Base-by-base conservation (phyloP, 2,888 invertebrate species). In the Hypselothyrea guttata region DNA sequence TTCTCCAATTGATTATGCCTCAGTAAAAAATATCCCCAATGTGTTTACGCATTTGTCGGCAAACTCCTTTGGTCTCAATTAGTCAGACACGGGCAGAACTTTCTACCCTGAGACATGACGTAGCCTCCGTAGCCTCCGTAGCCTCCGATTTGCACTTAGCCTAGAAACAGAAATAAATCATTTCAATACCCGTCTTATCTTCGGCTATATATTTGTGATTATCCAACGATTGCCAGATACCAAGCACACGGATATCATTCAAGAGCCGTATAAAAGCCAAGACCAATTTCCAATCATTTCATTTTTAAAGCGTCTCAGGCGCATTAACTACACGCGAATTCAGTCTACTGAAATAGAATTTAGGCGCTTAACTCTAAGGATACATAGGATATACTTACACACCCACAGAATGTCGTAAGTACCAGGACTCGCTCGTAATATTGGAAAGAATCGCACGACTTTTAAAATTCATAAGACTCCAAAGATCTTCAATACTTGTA, bases 331-430 rank as follows among this genome's bases (percentile, higher is more conserved):
- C 5, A 28, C 13, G 31, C n/a, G n/a, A n/a, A n/a, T n/a, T n/a
- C n/a, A n/a, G n/a, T n/a, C n/a, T n/a, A n/a, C n/a, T n/a, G n/a
- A 13, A 8, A 48, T 9, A 18, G 51, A 54, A 28, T 57, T 60
- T 55, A 52, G 53, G 38, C 16, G 27, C 11, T 47, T 34, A 47
- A 27, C 33, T 40, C 9, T 57, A 71, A 75, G 63, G 60, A 67
- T 57, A 47, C 12, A 31, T 11, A 34, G 30, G 54, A 42, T 4
- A 15, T 4, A 42, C 15, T 9, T 7, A 22, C 7, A 49, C 16
- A 38, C 31, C 22, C 13, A 22, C 16, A 79, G 35, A 54, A 77
- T 77, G 77, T 46, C 59, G 77, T 77, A 82, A 77, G 77, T 61
- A 22, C 3, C 22, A 4, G 22, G 22, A 22, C 3, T 22, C 22